Evolutionary conservation across 2,888 invertebrate species (phyloP).

Genomic region (Lamellibrachia satsuma): DNA sequence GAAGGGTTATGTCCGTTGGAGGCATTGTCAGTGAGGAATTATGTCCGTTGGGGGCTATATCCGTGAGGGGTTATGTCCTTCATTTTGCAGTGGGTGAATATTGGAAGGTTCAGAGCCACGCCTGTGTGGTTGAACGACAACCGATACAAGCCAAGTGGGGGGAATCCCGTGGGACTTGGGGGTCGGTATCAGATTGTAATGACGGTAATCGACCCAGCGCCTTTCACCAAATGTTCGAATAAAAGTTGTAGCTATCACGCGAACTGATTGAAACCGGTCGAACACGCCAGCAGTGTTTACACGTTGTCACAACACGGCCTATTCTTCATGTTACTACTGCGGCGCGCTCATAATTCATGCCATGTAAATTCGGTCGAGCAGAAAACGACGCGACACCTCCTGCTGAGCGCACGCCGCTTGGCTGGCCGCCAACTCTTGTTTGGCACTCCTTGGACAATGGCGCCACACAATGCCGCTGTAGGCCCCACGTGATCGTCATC

Average conservation of each 20-base stretch:
- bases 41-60: too few species aligned
- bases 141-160: too few species aligned
- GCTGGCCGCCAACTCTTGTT: not conserved
- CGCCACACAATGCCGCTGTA: not conserved
- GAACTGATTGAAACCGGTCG: not conserved
- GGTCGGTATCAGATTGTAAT: too few species aligned
- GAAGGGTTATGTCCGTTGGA: too few species aligned
- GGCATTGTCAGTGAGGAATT: too few species aligned
- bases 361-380: slow-evolving; percentile 1
- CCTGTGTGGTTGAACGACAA: too few species aligned
- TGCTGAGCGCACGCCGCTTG: not conserved
- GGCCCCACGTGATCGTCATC: not conserved
- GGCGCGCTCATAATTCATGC: not conserved
- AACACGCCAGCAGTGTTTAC: not conserved
- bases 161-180: too few species aligned
- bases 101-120: too few species aligned
- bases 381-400: not conserved
- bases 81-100: too few species aligned
- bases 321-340: not conserved
- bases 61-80: too few species aligned
- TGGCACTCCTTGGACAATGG: not conserved
- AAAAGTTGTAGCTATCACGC: not conserved
- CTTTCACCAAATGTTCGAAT: not conserved
- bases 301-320: slow-evolving; percentile 4
- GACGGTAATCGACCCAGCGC: too few species aligned